Evolutionary conservation across 2,113 vertebrate genomes (phyloP).

Genomic region (Tautogolabrus adspersus): DNA sequence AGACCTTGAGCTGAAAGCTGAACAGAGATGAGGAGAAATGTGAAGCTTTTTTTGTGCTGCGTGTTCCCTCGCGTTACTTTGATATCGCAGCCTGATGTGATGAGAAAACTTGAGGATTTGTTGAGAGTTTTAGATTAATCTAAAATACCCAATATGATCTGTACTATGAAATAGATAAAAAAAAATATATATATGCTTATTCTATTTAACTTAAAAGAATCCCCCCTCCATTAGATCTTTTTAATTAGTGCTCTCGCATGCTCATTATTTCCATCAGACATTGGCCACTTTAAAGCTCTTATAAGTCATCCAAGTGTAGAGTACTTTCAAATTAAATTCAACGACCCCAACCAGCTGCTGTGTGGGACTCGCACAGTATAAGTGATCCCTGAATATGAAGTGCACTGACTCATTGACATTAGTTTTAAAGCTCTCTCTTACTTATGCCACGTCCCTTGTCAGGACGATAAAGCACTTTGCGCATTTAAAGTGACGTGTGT

Average conservation of each 20-base stretch:
- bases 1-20: conserved; percentile 50
- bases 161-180: conserved; percentile 12
- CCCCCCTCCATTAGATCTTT: conserved; percentile 38
- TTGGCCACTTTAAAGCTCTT: conserved; percentile 30
- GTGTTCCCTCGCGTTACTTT: conserved; percentile 38
- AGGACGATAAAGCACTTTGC: conserved; percentile 62
- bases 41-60: conserved; percentile 46
- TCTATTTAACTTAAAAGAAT: conserved; percentile 28
- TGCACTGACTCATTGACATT: conserved; percentile 58
- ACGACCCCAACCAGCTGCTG: conserved; percentile 16
- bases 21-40: conserved; percentile 44
- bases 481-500: conserved; percentile 29
- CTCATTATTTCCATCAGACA: conserved; percentile 33
- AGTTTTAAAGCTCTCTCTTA: conserved; percentile 30
- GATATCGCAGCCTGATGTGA: conserved; percentile 48
- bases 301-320: background rate
- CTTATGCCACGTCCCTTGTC: conserved; percentile 53
- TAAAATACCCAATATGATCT: conserved; percentile 13
- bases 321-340: conserved; percentile 9
- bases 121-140: conserved; percentile 23
- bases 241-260: conserved; percentile 63
- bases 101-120: conserved; percentile 32
- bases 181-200: conserved; percentile 20
- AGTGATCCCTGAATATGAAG: conserved; percentile 29
- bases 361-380: conserved; percentile 3